Evolutionary conservation across 2,888 invertebrate genomes (phyloP), one percentile per base, ranked within the genome.

Genomic region (Eupithecia inturbata): DNA sequence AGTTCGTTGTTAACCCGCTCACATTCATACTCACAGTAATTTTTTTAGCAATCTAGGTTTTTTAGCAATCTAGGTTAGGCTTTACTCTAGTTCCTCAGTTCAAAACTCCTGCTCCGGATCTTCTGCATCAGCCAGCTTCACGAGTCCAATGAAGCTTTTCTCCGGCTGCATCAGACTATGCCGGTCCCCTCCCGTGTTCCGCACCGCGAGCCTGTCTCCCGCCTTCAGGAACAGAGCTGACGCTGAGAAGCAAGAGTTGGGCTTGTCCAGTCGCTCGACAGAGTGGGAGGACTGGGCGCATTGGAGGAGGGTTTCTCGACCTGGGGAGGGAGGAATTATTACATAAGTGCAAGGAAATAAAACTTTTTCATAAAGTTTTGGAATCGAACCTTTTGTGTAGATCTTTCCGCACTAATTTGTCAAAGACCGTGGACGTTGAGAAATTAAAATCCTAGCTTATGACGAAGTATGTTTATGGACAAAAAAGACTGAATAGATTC

Each of bases 91-190:
- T 67, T 62, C 22, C 22, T 53, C 60, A 67, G 70, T 53, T 82
- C 90, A 93, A 53, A 92, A 77, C 75, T 93, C 92, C 39, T 89
- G 85, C 7, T 85, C 85, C 1, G 92, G 93, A 36, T 92, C 92
- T 36, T 90, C 90, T 1, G 92, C 91, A 80, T 96, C 96, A 22
- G 96, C 96, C n/a, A 97, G 90, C 89, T 97, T 97, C 70, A 97
- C 95, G n/a, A 97, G 94, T 49, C 97, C 98, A 81, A 97, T 97
- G 93, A 97, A 98, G 82, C 97, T 97, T 87, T 97, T 97, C 79
- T 97, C 97, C 1, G 95, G 95, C 82, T 96, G 95, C 92, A 97
- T 96, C 67, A 97, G 89, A 0, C 96, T 96, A 85, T 96, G 96
- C 68, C 96, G 90, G 67, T 95, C 95, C 19, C 96, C 95, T 22